Conservation (phyloP, 2,888 invertebrate species). For the Zhengitettix transpicula region DNA sequence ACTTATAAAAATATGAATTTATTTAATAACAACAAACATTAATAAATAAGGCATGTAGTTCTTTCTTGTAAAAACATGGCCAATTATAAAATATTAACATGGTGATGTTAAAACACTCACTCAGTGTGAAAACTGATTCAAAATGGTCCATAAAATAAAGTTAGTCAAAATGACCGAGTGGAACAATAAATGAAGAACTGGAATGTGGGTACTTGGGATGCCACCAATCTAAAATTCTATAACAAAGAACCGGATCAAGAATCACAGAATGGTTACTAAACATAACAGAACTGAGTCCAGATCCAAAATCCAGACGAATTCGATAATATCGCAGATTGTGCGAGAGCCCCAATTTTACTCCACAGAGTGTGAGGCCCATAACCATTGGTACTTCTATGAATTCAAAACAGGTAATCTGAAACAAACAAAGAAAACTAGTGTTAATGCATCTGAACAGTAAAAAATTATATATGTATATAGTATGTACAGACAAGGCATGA, state of each 20-base stretch:
- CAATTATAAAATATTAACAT: too few relatives aligned
- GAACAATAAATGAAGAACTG: too few relatives aligned
- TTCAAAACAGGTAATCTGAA: conserved; percentile 32
- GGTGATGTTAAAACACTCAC: too few relatives aligned
- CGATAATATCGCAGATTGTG: conserved; percentile 33
- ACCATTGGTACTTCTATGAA: conserved; percentile 39
- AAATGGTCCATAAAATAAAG: too few relatives aligned
- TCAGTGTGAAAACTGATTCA: too few relatives aligned
- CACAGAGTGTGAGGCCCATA: conserved; percentile 39
- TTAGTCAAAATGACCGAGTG: too few relatives aligned
- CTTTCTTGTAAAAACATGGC: too few relatives aligned
- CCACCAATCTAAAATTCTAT: conserved; percentile 49
- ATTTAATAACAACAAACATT: too few relatives aligned
- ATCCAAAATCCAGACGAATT: conserved; percentile 36
- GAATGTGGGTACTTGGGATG: conserved; percentile 33
- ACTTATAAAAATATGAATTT: too few relatives aligned
- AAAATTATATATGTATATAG: too few relatives aligned
- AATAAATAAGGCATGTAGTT: too few relatives aligned
- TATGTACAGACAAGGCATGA: too few relatives aligned
- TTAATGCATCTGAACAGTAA: not conserved
- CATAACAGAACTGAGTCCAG: conserved; percentile 20
- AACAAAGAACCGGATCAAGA: conserved; percentile 33
- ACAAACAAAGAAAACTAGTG: conserved; percentile 18
- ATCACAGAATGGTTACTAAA: conserved; percentile 25
- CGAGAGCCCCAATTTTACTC: conserved; percentile 34